A percentile compares a stretch with the other conserved stretches of the same genome.
Conservation (phyloP, 2,797 vertebrate genomes). For the Carcharodon carcharias region DNA sequence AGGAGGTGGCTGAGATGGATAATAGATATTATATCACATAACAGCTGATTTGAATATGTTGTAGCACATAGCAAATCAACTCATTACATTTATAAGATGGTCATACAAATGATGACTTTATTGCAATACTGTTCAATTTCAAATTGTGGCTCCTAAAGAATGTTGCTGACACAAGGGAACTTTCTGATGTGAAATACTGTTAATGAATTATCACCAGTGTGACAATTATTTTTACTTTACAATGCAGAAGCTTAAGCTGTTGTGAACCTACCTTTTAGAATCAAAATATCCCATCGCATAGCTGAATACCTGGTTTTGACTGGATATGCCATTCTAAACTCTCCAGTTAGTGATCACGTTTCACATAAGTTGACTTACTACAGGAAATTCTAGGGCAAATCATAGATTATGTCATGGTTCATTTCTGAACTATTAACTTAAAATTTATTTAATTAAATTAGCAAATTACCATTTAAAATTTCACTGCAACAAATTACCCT, state of each 20-base stretch:
- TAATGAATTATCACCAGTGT: neutral
- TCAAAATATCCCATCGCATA: neutral
- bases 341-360: neutral
- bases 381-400: neutral
- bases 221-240: neutral
- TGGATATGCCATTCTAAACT: neutral
- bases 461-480: slow-evolving; percentile 8
- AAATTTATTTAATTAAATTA: neutral
- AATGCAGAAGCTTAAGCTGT: neutral
- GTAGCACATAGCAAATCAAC: neutral
- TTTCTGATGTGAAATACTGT: neutral
- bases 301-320: neutral
- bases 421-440: neutral
- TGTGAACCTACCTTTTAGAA: neutral
- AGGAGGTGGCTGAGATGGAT: neutral
- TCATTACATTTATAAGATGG: neutral
- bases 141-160: neutral
- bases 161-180: neutral
- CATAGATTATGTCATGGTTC: neutral
- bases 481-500: neutral
- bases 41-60: neutral
- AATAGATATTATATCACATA: neutral
- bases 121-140: neutral
- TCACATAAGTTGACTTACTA: neutral
- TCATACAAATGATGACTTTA: neutral